Percentiles rank a stretch among this genome's conserved stretches.
phyloP scores from a whole-genome alignment of 2,888 invertebrate species.

The Apotomis capreana region DNA sequence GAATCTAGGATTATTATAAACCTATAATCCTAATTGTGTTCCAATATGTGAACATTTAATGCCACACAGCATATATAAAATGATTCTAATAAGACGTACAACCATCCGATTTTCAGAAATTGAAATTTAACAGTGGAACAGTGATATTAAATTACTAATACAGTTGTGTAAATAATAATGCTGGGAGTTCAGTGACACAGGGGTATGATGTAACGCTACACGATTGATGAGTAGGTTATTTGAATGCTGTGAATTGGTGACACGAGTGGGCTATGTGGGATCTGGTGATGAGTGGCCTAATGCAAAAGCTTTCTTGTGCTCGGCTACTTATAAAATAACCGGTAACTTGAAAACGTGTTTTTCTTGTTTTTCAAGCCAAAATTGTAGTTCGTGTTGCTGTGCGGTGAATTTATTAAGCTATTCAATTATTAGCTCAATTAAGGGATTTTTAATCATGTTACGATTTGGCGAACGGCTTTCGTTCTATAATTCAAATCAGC shows the following conservation, averaged over 20 bases:
- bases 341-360: slow-evolving; percentile 19
- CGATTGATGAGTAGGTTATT: slow-evolving; percentile 12
- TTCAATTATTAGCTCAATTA: slow-evolving; percentile 1
- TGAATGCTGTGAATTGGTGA: slow-evolving; percentile 15
- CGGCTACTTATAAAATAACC: slow-evolving; percentile 28
- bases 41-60: slow-evolving; percentile 41
- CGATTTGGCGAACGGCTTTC: too few relatives aligned
- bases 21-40: slow-evolving; percentile 42
- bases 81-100: slow-evolving; percentile 36
- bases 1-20: slow-evolving; percentile 44
- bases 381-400: slow-evolving; percentile 18
- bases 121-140: slow-evolving; percentile 34
- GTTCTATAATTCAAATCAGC: too few relatives aligned
- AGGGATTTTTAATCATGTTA: not conserved
- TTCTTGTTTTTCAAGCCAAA: slow-evolving; percentile 25
- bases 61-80: slow-evolving; percentile 21
- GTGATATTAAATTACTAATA: slow-evolving; percentile 30
- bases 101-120: slow-evolving; percentile 31
- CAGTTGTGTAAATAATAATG: slow-evolving; percentile 28
- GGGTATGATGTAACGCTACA: slow-evolving; percentile 40
- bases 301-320: slow-evolving; percentile 31
- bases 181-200: slow-evolving; percentile 44
- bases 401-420: slow-evolving; percentile 24
- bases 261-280: too few relatives aligned
- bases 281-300: slow-evolving; percentile 16